These are phyloP conservation scores for Drepanosiphum platanoidis DNA, from an alignment of 2,888 invertebrate species.

Conservation along the genomic window DNA sequence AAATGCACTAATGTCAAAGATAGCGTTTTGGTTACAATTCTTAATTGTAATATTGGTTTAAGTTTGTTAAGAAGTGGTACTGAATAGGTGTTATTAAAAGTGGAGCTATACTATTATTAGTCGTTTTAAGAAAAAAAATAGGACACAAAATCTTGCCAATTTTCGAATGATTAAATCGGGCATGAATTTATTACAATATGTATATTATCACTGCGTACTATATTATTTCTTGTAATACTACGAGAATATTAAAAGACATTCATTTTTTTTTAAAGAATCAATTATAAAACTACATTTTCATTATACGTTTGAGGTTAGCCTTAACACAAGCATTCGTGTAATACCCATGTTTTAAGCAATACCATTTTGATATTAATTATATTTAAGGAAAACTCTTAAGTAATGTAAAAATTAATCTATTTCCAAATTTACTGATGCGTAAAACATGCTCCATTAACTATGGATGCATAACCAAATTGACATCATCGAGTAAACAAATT, in stretches of 20 bases:
- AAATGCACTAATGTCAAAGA: not conserved
- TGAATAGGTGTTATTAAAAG: not conserved
- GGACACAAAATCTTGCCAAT: conserved; percentile 39
- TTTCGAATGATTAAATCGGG: not conserved
- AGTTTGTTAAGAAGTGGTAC: not conserved
- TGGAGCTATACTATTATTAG: conserved; percentile 29
- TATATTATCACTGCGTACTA: not conserved
- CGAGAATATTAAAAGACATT: too few relatives aligned
- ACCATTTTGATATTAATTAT: not conserved
- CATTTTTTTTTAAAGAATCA: not conserved
- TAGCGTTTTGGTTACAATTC: not conserved
- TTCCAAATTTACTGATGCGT: not conserved
- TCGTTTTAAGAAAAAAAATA: conserved; percentile 20
- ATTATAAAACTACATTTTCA: too few relatives aligned
- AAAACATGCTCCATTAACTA: too few relatives aligned
- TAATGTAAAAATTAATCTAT: not conserved
- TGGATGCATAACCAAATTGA: not conserved
- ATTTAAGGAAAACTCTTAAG: not conserved
- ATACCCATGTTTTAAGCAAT: too few relatives aligned
- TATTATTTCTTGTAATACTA: not conserved
- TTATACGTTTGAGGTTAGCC: too few relatives aligned
- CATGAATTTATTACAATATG: not conserved
- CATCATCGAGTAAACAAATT: not conserved
- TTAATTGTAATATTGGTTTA: not conserved
- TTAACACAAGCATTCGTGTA: too few relatives aligned